phyloP scores from a whole-genome alignment of 2,888 invertebrate genomes.

The Agonopterix subpropinquella region DNA sequence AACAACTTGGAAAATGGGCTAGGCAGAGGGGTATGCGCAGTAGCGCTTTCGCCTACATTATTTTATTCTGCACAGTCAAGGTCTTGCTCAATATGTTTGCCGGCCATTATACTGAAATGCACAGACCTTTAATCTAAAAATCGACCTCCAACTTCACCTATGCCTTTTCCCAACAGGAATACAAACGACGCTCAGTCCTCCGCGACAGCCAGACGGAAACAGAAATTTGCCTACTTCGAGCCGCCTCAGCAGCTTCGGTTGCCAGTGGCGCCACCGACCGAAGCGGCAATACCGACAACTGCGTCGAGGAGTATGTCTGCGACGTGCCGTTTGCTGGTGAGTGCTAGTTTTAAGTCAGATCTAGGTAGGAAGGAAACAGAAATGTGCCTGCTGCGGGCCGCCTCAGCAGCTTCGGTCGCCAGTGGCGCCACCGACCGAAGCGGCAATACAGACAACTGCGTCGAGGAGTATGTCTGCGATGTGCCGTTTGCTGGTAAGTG shows the following conservation, averaged over 20 bases:
- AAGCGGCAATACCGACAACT: slow-evolving; percentile 88
- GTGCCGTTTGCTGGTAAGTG: slow-evolving; percentile 90
- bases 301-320: slow-evolving; percentile 88
- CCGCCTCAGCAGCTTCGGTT: slow-evolving; percentile 86
- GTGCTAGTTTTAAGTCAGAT: slow-evolving; percentile 23
- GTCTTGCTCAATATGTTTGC: too few species aligned
- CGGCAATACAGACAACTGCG: slow-evolving; percentile 87
- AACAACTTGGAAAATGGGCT: too few species aligned
- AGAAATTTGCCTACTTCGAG: slow-evolving; percentile 84
- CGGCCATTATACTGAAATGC: too few species aligned
- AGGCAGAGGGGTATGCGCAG: too few species aligned
- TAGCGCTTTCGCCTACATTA: too few species aligned
- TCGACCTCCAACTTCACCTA: neutral
- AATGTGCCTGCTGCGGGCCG: slow-evolving; percentile 84
- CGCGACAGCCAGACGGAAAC: slow-evolving; percentile 91
- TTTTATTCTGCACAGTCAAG: too few species aligned
- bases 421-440: slow-evolving; percentile 88
- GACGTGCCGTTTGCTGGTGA: slow-evolving; percentile 93
- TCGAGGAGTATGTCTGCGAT: slow-evolving; percentile 90
- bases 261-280: slow-evolving; percentile 85
- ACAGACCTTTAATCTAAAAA: neutral
- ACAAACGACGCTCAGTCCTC: slow-evolving; percentile 83
- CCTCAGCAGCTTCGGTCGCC: slow-evolving; percentile 83
- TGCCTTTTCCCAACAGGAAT: slow-evolving; percentile 74
- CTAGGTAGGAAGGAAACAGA: slow-evolving; percentile 90